These are phyloP conservation scores for Hylomyscus alleni DNA, from an alignment of 2,797 vertebrate species.

Conservation along the genomic window DNA sequence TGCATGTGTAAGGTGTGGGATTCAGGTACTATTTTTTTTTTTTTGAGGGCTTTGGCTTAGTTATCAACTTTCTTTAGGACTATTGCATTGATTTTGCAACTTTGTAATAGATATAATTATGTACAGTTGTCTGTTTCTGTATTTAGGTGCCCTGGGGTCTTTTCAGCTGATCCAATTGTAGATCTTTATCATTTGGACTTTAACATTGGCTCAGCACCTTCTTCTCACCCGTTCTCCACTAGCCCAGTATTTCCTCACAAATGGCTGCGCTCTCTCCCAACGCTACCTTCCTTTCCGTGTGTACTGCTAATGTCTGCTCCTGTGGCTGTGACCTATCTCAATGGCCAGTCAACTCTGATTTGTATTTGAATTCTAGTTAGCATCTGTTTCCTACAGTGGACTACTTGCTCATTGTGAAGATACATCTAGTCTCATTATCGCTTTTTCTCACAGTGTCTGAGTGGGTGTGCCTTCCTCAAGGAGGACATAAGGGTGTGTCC, in stretches of 20 bases:
- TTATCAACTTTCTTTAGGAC: neutral
- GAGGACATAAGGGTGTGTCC: neutral
- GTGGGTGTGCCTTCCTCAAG: neutral
- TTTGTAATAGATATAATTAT: neutral
- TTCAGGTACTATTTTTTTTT: neutral
- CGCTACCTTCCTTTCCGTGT: neutral
- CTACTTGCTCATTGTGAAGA: neutral
- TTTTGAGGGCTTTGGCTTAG: neutral
- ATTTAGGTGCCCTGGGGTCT: neutral
- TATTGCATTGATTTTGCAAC: neutral
- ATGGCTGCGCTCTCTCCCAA: neutral
- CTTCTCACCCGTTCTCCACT: neutral
- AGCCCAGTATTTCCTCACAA: neutral
- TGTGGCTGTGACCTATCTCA: neutral
- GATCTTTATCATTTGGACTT: neutral
- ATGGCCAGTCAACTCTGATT: neutral
- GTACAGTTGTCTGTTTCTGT: neutral
- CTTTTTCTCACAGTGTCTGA: neutral
- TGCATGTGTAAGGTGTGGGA: neutral
- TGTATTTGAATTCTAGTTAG: neutral
- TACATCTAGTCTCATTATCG: neutral
- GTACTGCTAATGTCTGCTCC: neutral
- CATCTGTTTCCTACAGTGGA: neutral
- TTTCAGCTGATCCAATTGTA: neutral
- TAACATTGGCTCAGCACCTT: neutral